These are phyloP conservation scores for Lagopus leucura DNA, from an alignment of 2,113 vertebrate species.

Conservation along the genomic window DNA sequence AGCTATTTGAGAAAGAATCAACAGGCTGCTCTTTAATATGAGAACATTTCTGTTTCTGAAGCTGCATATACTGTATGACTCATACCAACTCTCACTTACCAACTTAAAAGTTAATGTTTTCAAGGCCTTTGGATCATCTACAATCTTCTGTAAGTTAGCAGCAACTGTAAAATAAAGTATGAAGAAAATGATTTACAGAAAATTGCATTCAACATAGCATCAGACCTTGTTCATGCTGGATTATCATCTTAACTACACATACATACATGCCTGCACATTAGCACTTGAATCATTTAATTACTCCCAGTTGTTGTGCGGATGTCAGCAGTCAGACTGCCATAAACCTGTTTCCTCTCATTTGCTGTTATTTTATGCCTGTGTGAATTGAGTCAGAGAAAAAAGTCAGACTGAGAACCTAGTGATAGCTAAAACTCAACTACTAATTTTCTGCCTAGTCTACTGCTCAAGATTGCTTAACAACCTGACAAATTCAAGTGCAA, in stretches of 20 bases:
- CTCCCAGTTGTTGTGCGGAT: background rate
- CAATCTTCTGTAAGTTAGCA: conserved; percentile 99
- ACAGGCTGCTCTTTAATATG: background rate
- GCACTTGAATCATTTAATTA: conserved; percentile 24
- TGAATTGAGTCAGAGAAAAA: background rate
- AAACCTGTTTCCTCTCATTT: background rate
- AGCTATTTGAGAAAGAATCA: background rate
- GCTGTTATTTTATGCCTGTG: background rate
- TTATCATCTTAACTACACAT: background rate
- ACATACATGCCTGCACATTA: background rate
- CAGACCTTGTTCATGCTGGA: background rate
- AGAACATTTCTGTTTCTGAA: background rate
- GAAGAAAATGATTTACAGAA: conserved; percentile 35
- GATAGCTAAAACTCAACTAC: background rate
- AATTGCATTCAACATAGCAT: conserved; percentile 24
- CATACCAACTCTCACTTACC: conserved; percentile 84
- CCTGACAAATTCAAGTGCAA: background rate
- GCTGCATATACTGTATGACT: background rate
- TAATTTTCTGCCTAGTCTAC: background rate
- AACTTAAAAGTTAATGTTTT: conserved; percentile 98
- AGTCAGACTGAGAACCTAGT: background rate
- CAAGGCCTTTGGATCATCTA: conserved; percentile 95
- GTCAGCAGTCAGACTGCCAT: background rate
- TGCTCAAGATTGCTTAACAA: background rate
- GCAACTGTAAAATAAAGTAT: conserved; percentile 88